Evolutionary conservation across 2,113 vertebrate genomes (phyloP).

Genomic region (Bujurquina vittata): DNA sequence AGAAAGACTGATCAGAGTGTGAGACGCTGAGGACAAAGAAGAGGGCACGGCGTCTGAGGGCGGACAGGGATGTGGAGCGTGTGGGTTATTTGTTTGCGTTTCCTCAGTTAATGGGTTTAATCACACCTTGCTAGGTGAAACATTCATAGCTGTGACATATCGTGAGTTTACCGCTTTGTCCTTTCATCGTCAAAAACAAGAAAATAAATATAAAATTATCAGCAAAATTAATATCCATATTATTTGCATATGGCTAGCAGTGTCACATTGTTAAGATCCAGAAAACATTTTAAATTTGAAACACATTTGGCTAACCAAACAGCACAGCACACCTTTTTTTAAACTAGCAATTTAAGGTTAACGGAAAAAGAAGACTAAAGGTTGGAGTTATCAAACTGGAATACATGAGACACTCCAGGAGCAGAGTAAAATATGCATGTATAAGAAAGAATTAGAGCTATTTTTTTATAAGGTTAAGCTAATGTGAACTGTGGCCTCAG

Average conservation of each 20-base stretch:
- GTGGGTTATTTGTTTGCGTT: constrained; percentile 44
- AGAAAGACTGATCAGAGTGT: constrained; percentile 33
- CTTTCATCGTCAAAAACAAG: not conserved
- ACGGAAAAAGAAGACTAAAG: too few relatives aligned
- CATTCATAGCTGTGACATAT: constrained; percentile 4
- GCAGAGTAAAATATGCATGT: not conserved
- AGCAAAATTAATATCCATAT: not conserved
- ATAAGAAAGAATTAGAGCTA: not conserved
- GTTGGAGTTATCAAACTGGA: rapidly evolving
- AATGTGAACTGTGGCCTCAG: rapidly evolving
- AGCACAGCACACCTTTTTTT: too few relatives aligned
- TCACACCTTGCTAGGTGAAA: not conserved
- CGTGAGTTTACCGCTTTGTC: not conserved
- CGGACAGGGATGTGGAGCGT: not conserved
- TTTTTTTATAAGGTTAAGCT: too few relatives aligned
- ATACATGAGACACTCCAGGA: not conserved
- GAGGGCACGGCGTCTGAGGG: not conserved
- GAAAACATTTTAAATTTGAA: not conserved
- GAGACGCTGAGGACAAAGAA: constrained; percentile 32
- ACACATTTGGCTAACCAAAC: not conserved
- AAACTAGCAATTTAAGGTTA: too few relatives aligned
- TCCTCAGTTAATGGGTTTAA: constrained; percentile 27
- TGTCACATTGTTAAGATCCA: not conserved
- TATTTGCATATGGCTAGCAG: not conserved
- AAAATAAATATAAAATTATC: not conserved